Evolutionary conservation across 2,888 invertebrate genomes (phyloP).

Genomic region (Aspidiotus destructor): DNA sequence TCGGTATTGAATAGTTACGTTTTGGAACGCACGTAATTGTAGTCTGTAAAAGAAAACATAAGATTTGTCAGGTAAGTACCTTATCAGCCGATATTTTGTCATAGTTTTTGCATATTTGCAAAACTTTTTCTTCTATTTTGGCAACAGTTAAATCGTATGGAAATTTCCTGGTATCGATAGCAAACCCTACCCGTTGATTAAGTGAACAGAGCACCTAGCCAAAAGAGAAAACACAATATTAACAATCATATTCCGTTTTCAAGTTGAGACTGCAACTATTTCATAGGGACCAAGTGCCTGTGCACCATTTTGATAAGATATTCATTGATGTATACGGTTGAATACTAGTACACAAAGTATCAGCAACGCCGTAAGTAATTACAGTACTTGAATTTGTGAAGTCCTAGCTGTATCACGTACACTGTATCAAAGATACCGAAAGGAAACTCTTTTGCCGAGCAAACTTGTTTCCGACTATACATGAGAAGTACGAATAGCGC

Average conservation of each 20-base stretch:
- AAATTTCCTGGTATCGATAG: slow-evolving; percentile 7
- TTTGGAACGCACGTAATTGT: slow-evolving; percentile 28
- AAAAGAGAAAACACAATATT: slow-evolving; percentile 9
- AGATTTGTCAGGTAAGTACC: slow-evolving; percentile 49
- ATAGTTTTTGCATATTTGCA: slow-evolving; percentile 77
- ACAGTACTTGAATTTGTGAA: no score
- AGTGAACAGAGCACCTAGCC: slow-evolving; percentile 21
- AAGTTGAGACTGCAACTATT: not conserved
- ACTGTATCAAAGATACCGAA: not conserved
- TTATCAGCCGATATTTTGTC: slow-evolving; percentile 80
- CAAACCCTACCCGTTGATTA: slow-evolving; percentile 24
- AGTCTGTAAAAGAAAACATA: slow-evolving; percentile 34
- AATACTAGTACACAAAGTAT: not conserved
- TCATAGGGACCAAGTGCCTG: not conserved
- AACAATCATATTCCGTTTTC: not conserved
- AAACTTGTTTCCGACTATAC: not conserved
- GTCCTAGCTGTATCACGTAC: not conserved
- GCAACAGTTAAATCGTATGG: slow-evolving; percentile 43
- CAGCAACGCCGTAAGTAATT: not conserved
- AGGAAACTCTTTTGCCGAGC: not conserved
- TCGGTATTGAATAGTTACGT: slow-evolving; percentile 36
- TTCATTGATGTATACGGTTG: no score
- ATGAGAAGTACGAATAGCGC: no score
- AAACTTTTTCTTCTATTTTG: slow-evolving; percentile 67
- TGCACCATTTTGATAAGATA: not conserved